These are phyloP conservation scores for Nephotettix cincticeps DNA, from an alignment of 1,140 invertebrate species.

Conservation along the genomic window DNA sequence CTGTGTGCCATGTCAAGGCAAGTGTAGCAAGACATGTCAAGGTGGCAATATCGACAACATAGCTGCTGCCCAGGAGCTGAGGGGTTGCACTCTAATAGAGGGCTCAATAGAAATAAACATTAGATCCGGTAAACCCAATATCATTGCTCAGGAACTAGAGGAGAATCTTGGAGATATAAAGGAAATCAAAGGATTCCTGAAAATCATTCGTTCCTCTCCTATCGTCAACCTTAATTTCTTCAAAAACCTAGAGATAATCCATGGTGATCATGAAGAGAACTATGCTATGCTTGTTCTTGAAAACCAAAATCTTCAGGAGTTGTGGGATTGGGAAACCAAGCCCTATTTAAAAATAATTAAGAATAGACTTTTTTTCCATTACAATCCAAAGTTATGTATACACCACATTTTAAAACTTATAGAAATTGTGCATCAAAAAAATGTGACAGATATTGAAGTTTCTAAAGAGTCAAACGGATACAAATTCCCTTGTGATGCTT, in stretches of 20 bases:
- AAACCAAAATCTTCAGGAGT: constrained; percentile 88
- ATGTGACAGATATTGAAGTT: constrained; percentile 59
- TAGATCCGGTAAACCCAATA: constrained; percentile 47
- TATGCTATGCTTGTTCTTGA: constrained; percentile 76
- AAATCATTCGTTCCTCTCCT: constrained; percentile 76
- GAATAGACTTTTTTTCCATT: constrained; percentile 85
- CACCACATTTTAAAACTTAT: constrained; percentile 62
- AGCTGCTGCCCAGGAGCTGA: constrained; percentile 66
- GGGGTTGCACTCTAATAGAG: constrained; percentile 80
- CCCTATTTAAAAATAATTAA: constrained; percentile 53
- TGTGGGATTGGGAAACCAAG: constrained; percentile 70
- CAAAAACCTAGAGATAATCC: constrained; percentile 69
- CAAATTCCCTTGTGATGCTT: constrained; percentile 74
- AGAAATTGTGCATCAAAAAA: neutral
- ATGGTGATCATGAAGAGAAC: constrained; percentile 50
- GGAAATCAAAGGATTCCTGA: constrained; percentile 75
- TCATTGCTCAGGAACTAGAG: constrained; percentile 66
- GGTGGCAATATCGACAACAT: constrained; percentile 70
- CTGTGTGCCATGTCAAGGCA: constrained; percentile 37
- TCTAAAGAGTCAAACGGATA: constrained; percentile 85
- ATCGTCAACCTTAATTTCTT: constrained; percentile 87
- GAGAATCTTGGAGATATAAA: constrained; percentile 71
- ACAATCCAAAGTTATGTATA: constrained; percentile 89
- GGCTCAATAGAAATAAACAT: constrained; percentile 81
- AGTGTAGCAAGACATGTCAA: constrained; percentile 65